A percentile compares a stretch with the other conserved stretches of the same genome.
phyloP scores from a whole-genome alignment of 2,797 vertebrate species.

The Typhlichthys subterraneus region DNA sequence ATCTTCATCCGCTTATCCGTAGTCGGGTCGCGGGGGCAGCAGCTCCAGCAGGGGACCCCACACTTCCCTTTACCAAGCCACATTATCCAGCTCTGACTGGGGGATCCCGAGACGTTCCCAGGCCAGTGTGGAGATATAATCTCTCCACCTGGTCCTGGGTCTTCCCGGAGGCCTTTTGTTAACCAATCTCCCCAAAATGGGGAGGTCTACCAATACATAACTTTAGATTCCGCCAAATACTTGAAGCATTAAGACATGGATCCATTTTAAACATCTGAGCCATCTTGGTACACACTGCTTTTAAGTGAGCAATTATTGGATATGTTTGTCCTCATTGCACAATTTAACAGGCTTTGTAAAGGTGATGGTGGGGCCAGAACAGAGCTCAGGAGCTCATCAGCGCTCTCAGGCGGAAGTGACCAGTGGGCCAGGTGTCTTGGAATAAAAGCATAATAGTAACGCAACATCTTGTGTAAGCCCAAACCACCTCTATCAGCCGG shows the following conservation, averaged over 20 bases:
- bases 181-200: neutral
- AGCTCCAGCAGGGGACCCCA: too few species aligned
- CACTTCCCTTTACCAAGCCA: too few species aligned
- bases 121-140: too few species aligned
- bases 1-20: too few species aligned
- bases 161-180: too few species aligned
- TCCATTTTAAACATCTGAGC: neutral
- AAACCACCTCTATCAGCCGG: neutral
- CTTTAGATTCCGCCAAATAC: neutral
- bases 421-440: constrained; percentile 1
- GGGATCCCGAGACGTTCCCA: too few species aligned
- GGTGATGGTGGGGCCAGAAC: neutral
- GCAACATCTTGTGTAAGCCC: neutral
- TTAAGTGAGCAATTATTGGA: neutral
- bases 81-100: too few species aligned
- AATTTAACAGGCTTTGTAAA: neutral
- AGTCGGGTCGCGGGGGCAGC: too few species aligned
- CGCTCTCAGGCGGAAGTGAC: too few species aligned
- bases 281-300: neutral
- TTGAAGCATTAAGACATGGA: neutral
- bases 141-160: too few species aligned
- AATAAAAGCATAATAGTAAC: neutral
- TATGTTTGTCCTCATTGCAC: neutral
- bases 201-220: neutral
- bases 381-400: too few species aligned